Evolutionary conservation across 2,888 invertebrate genomes (phyloP), one percentile per base, ranked within the genome.

Genomic region (Phorcus lineatus): DNA sequence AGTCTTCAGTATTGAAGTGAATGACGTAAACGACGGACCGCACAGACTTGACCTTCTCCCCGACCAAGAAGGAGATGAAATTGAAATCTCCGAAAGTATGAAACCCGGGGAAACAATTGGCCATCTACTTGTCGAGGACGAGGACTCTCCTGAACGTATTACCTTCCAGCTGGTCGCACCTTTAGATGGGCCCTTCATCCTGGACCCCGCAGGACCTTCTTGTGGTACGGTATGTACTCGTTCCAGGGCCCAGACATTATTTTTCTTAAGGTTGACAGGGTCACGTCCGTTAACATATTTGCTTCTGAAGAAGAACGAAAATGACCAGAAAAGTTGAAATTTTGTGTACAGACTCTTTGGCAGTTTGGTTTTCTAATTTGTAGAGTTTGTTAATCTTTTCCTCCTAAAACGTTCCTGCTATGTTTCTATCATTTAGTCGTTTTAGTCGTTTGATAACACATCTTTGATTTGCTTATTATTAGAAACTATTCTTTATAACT

Each of bases 1-100:
- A 28, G 86, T 67, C 31, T 87, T 88, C 54, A 84, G 82, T 7
- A 62, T 87, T 17, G 40, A 79, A 28, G 82, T 88, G 2, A 78
- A 19, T n/a, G 87, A 89, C 81, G 78, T 83, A 0, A 89, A 89
- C 76, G 89, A 89, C 31, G 74, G 53, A n/a, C 88, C 89, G 52
- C 67, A 31, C 1, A 36, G 24, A 0, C 47, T 88, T 9, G 70
- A 77, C 4, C 53, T 82, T 16, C 76, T 70, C 11, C 54, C 77
- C 17, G 28, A 75, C 11, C 53, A 74, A 19, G 77, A 82, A 19
- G 54, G 57, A 6, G 66, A 19, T 40, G 24, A 77, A 7, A 79
- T 85, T 76, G 74, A 75, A n/a, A 84, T 88, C 31, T 79, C 82
- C 24, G 88, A 88, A 76, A 62, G 40, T 7, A 70, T 76, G 17